Conservation (phyloP, 2,888 invertebrate genomes). For the Hypolimnas misippus region DNA sequence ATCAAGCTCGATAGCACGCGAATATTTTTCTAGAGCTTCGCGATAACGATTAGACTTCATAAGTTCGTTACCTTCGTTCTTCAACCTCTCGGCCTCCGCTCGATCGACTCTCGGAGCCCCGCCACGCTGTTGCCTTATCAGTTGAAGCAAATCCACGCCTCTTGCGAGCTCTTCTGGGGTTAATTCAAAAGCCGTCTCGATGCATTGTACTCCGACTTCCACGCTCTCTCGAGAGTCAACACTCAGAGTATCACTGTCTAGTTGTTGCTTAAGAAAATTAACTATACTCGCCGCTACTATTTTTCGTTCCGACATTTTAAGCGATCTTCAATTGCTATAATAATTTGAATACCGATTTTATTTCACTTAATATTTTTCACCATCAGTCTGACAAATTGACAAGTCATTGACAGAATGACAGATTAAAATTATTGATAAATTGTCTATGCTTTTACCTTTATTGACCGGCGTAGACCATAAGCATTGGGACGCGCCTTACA, state of each 20-base stretch:
- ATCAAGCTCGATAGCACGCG: constrained; percentile 94
- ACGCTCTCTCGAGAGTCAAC: constrained; percentile 88
- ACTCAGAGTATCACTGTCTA: constrained; percentile 75
- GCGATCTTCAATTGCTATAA: neutral
- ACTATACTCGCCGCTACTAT: constrained; percentile 83
- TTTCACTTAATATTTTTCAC: constrained; percentile 20
- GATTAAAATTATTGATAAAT: constrained; percentile 1
- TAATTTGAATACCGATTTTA: neutral
- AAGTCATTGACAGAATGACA: constrained; percentile 20
- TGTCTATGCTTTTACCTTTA: neutral
- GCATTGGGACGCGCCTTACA: no score
- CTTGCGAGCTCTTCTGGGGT: constrained; percentile 72
- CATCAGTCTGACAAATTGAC: constrained; percentile 29
- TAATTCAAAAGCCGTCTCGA: constrained; percentile 95
- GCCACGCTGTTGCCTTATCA: constrained; percentile 55
- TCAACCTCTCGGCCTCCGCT: constrained; percentile 91
- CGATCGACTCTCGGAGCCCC: constrained; percentile 64
- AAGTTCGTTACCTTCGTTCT: constrained; percentile 93
- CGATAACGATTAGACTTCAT: constrained; percentile 93
- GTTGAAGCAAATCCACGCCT: constrained; percentile 64
- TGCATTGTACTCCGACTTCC: constrained; percentile 97
- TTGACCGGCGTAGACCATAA: no score
- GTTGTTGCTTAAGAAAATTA: constrained; percentile 82
- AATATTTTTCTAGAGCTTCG: constrained; percentile 93
- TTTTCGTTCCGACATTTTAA: constrained; percentile 71